Conservation (phyloP, 1,140 invertebrate genomes). For the Halotydeus destructor region DNA sequence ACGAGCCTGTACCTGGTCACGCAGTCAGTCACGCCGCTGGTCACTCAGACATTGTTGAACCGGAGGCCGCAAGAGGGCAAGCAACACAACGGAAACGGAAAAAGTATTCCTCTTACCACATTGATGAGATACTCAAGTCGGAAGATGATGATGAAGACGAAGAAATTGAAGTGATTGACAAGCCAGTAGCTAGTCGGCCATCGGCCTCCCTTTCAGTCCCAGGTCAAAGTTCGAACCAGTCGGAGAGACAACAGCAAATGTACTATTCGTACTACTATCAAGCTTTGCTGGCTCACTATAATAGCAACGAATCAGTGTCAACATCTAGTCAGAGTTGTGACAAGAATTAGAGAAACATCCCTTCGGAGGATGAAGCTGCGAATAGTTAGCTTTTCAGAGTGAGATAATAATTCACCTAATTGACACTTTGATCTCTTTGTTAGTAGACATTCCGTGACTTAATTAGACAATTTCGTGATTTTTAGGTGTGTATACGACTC, state of each 20-base stretch:
- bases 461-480: too few relatives aligned
- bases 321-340: too few relatives aligned
- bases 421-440: too few relatives aligned
- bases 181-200: not conserved
- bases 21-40: not conserved
- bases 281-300: constrained; percentile 7
- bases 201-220: not conserved
- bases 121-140: constrained; percentile 11
- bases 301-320: too few relatives aligned
- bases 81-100: constrained; percentile 1
- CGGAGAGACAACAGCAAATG: constrained; percentile 10
- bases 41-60: not conserved
- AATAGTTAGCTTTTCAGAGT: too few relatives aligned
- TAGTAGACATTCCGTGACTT: too few relatives aligned
- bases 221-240: not conserved
- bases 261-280: constrained; percentile 14
- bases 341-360: too few relatives aligned
- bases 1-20: not conserved
- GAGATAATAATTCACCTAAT: too few relatives aligned
- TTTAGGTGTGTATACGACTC: too few relatives aligned
- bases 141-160: constrained; percentile 7
- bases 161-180: not conserved
- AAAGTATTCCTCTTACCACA: constrained; percentile 12
- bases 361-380: too few relatives aligned
- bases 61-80: too few relatives aligned